Evolutionary conservation across 2,113 vertebrate genomes (phyloP).

Genomic region (Meleagris gallopavo): DNA sequence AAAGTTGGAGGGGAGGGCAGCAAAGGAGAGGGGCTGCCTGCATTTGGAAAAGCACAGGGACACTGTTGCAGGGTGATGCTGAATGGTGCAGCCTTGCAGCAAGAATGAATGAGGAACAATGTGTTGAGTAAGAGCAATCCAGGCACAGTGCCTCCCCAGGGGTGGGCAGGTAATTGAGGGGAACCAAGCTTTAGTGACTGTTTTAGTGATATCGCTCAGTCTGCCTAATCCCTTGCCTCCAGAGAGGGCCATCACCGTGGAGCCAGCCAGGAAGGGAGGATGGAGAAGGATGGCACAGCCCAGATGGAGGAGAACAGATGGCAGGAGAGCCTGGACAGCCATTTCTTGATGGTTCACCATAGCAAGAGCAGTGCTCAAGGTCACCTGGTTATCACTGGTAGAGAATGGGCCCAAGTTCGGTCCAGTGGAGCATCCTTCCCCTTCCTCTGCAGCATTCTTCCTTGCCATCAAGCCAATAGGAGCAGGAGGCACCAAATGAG

Average conservation of each 20-base stretch:
- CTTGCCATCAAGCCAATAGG: background rate
- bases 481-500: background rate
- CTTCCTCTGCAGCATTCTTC: background rate
- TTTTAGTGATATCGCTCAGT: background rate
- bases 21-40: background rate
- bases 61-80: background rate
- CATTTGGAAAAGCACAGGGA: constrained; percentile 42
- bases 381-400: accelerated
- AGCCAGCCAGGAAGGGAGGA: background rate
- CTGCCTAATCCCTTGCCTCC: background rate
- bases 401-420: accelerated
- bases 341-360: background rate
- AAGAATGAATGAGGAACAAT: background rate
- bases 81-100: accelerated
- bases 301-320: background rate
- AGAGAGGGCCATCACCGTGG: accelerated
- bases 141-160: background rate
- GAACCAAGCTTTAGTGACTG: background rate
- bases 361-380: background rate
- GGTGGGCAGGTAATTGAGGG: background rate
- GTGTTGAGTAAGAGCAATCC: background rate
- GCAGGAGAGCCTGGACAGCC: background rate
- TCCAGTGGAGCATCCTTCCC: background rate
- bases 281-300: background rate
- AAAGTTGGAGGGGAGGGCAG: constrained; percentile 12